Evolutionary conservation across 2,113 vertebrate species (phyloP), one percentile per base, ranked within the genome.

Genomic region (Phodopus roborovskii): DNA sequence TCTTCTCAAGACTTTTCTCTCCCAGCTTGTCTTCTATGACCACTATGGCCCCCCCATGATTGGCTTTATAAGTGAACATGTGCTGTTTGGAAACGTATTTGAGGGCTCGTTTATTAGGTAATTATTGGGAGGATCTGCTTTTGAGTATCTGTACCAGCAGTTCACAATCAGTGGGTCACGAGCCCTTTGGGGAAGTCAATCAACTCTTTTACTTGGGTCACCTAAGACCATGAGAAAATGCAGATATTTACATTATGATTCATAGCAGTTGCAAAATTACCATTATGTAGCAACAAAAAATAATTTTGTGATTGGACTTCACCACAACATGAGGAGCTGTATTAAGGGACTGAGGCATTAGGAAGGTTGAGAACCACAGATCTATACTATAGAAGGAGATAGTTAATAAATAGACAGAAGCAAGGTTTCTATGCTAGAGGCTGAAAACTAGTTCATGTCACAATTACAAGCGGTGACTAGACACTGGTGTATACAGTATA

Each of bases 11-110:
- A 48, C 3, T 36, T 64, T 50, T 12, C 7, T 62, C 83, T 77
- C 9, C 45, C n/a, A 26, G n/a, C 60, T 66, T 20, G 24, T 30
- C 58, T 84, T 20, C 15, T 6, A 36, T 50, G 45, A 42, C 2
- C n/a, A 42, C 26, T 42, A 42, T 10, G 19, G 5, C 42, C 42
- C 1, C 8, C 28, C 30, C 33, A 3, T 16, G 45, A 36, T 7
- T 30, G 26, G 16, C 50, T 56, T n/a, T 89, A 33, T 36, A 88
- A 45, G 75, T 4, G 16, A 2, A 30, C 5, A 12, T 75, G 48
- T 0, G 0, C 39, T 17, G 15, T 22, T 85, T 19, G 30, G 0
- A 12, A 13, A 19, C 39, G 15, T 19, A 39, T 33, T 30, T 86
- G 17, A 70, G 66, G 19, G 20, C 28, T 70, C 11, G 36, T 12